Evolutionary conservation across 2,113 vertebrate species (phyloP).

Genomic region (Eublepharis macularius): DNA sequence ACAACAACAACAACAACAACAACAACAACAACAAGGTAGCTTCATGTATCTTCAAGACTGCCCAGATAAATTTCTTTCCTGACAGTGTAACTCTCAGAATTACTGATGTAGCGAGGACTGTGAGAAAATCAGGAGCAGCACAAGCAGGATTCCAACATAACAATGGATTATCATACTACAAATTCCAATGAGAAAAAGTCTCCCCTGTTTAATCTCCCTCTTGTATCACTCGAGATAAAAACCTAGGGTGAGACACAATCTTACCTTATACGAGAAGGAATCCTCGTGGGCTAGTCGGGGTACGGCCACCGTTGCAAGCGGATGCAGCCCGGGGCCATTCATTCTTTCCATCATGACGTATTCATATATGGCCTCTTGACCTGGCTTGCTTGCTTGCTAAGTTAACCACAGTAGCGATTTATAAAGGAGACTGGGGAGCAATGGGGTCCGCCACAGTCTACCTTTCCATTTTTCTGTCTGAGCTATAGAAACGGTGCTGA

Average conservation of each 20-base stretch:
- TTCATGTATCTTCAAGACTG: too few relatives aligned
- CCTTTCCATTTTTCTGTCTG: slow-evolving; percentile 42
- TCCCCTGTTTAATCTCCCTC: too few relatives aligned
- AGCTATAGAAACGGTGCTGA: neutral
- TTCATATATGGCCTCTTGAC: neutral
- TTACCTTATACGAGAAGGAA: slow-evolving; percentile 82
- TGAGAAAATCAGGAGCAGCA: too few relatives aligned
- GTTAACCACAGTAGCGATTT: slow-evolving; percentile 7
- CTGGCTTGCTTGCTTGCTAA: neutral
- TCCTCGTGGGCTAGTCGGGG: slow-evolving; percentile 56
- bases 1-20: too few relatives aligned
- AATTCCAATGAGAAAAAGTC: too few relatives aligned
- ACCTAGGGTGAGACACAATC: neutral
- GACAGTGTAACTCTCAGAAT: too few relatives aligned
- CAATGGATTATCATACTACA: too few relatives aligned
- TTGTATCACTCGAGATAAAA: neutral
- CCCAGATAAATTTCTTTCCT: too few relatives aligned
- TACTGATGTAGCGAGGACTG: too few relatives aligned
- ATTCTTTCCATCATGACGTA: slow-evolving; percentile 70
- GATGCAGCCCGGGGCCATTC: slow-evolving; percentile 51
- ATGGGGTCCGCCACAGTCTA: neutral
- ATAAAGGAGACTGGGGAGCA: neutral
- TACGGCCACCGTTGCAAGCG: slow-evolving; percentile 44
- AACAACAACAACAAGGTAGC: too few relatives aligned
- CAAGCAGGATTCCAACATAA: too few relatives aligned